Base-by-base conservation (phyloP, 2,113 vertebrate genomes). In the Euleptes europaea region DNA sequence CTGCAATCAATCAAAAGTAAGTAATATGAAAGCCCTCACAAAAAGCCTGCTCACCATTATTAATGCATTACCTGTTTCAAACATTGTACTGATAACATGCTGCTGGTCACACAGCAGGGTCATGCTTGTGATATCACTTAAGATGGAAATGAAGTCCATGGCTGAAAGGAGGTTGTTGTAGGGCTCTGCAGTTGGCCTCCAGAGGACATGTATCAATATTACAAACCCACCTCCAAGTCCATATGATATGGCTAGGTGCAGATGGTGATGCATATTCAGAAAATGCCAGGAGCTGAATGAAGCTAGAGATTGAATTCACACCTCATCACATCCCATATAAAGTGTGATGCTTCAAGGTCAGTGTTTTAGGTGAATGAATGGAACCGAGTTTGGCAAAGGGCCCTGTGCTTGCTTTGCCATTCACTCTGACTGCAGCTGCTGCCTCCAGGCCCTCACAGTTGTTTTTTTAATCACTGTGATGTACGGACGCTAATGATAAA, bases 261-360 rank as follows among this genome's bases (percentile, higher is more conserved):
- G 90, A 78, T 93, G 91, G 84, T 78, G 89, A 65, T 72, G 76
- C 81, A 49, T 14, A 81, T 5, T 67, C 82, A 90, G 84, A 93
- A 92, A 93, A 91, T 90, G 84, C 91, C 83, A 92, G 90, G 91
- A 91, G 86, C 79, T 79, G 66, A 92, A 79, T 90, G 88, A 95
- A 92, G 88, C 90, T 80, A 86, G 89, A 95, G 92, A 90, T 89
- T 92, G 88, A 95, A 93, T 94, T 95, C 92, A 93, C 79, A 94
- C 87, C 84, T 93, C 87, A 90, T 91, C 91, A 80, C 89, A 87
- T 84, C 80, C 80, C 89, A 89, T 89, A 91, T 89, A 92, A 94
- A 90, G 83, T 80, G 12, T 49, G 91, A 89, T 93, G 93, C 94
- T 90, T 96, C 93, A 95, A 93, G 87, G 92, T 89, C 79, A 94